Percentiles rank a stretch among this genome's conserved stretches.
Conservation (phyloP, 92 coral and sea anemone genomes). For the Phymanthus crucifer region DNA sequence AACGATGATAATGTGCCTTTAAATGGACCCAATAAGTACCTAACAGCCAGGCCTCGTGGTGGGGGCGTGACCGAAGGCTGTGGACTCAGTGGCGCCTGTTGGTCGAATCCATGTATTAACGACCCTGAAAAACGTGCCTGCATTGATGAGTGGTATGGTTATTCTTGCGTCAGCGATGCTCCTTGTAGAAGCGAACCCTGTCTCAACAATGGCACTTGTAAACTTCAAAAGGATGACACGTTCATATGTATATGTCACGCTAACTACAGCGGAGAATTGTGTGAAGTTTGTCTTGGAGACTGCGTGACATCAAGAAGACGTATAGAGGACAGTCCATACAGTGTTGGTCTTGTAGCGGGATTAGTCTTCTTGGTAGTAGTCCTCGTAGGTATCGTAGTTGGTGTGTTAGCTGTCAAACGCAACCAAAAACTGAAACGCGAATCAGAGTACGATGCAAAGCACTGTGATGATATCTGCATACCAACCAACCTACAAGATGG, state of each 20-base stretch:
- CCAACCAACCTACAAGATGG: constrained; percentile 74
- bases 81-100: constrained; percentile 58
- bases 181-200: constrained; percentile 77
- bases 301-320: constrained; percentile 11
- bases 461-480: constrained; percentile 59
- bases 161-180: constrained; percentile 72
- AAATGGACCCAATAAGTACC: constrained; percentile 78
- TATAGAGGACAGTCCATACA: constrained; percentile 45
- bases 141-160: constrained; percentile 83
- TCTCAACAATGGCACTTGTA: constrained; percentile 64
- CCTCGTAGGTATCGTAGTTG: constrained; percentile 76
- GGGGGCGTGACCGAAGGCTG: constrained; percentile 78
- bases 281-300: constrained; percentile 30
- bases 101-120: constrained; percentile 66
- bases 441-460: constrained; percentile 61
- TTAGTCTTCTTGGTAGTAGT: constrained; percentile 81
- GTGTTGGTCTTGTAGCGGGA: constrained; percentile 90
- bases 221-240: constrained; percentile 64
- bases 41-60: constrained; percentile 58
- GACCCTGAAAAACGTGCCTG: constrained; percentile 65
- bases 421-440: constrained; percentile 56
- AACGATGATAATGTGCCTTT: constrained; percentile 73
- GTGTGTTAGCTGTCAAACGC: constrained; percentile 81
- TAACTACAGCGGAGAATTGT: constrained; percentile 54
- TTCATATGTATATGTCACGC: constrained; percentile 65